Base-by-base conservation (phyloP, 2,888 invertebrate genomes). In the Tholera decimalis region DNA sequence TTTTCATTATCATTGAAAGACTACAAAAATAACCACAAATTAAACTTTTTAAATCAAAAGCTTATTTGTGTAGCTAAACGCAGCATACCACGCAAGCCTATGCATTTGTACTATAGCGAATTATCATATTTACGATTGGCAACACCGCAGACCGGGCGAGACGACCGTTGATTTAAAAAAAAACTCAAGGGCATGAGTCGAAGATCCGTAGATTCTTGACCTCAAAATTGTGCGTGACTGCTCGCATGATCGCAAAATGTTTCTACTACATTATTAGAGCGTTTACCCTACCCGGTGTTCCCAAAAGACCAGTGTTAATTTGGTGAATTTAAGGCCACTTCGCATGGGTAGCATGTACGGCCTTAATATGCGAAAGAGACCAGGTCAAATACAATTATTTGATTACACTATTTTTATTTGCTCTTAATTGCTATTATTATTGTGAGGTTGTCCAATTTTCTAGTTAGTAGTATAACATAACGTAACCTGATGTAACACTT, bases 141-240 rank as follows among this genome's bases (percentile, higher is more conserved):
- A 73, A 76, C 77, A 74, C 74, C 72, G 46, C 71, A 67, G 76
- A 67, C 66, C 66, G 60, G 64, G 64, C 65, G 76, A 65, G 66
- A 67, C 72, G 63, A 88, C 91, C 89, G 91, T 92, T 91, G 89
- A 80, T 79, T 86, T 82, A 83, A 84, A 91, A 92, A 83, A 92
- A 93, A 92, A 85, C 78, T 90, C 94, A 94, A 95, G 94, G 94
- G 89, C 91, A 92, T 79, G 79, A 85, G 93, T 90, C 93, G 90
- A 85, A 85, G 92, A 92, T 90, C 91, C 90, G 77, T 81, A 90
- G 94, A 92, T 86, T 93, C 89, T 95, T 94, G 94, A 94, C 92
- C 94, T 89, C 91, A 80, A 82, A 85, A 77, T 65, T 70, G 75
- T 79, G 71, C 86, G 85, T 84, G 87, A 78, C 84, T 79, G 75